Percentiles rank a stretch among this genome's conserved stretches.
phyloP scores from a whole-genome alignment of 2,888 invertebrate species.

The Schizaphis graminum region DNA sequence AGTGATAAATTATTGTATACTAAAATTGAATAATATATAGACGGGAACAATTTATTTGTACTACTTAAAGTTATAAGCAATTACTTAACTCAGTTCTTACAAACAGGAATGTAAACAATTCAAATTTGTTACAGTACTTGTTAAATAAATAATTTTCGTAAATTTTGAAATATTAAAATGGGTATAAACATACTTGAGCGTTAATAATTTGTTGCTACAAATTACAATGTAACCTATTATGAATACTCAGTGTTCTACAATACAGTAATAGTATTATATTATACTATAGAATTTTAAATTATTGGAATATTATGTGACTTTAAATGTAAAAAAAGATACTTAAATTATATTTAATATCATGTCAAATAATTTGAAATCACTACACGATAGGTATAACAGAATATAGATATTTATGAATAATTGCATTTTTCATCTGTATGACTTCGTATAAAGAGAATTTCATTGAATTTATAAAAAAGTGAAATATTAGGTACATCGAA shows the following conservation, averaged over 20 bases:
- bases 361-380: background rate
- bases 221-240: background rate
- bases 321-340: background rate
- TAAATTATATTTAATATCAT: background rate
- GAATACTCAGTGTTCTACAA: background rate
- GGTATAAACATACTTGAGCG: background rate
- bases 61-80: too few relatives aligned
- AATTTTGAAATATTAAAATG: background rate
- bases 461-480: background rate
- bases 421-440: background rate
- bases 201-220: background rate
- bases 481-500: background rate
- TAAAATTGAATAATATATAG: background rate
- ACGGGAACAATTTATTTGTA: background rate
- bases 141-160: background rate
- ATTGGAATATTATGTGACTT: background rate
- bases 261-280: background rate
- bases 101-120: background rate
- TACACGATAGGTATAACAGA: background rate
- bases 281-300: background rate
- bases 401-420: background rate
- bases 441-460: background rate
- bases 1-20: background rate
- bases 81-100: background rate
- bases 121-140: background rate